These are phyloP conservation scores for Melitaea cinxia DNA, from an alignment of 1,140 invertebrate species.

Conservation along the genomic window DNA sequence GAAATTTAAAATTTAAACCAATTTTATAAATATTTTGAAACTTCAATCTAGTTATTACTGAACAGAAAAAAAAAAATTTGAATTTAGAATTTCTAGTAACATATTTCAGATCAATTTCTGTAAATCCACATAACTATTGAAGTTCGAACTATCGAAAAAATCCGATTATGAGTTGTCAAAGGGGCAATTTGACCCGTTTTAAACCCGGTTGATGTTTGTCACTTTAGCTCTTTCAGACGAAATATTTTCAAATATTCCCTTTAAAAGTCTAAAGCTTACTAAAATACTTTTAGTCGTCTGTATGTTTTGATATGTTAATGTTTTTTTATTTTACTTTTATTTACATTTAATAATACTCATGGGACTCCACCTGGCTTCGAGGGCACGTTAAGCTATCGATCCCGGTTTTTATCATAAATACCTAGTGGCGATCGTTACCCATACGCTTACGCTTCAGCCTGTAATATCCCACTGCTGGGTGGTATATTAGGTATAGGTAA, in stretches of 20 bases:
- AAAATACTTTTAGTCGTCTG: no score
- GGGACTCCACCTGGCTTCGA: no score
- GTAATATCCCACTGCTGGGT: no score
- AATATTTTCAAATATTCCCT: background rate
- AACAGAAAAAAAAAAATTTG: background rate
- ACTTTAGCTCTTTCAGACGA: background rate
- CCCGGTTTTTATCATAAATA: no score
- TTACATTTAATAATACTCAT: no score
- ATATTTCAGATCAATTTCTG: conserved; percentile 2
- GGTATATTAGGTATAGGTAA: no score
- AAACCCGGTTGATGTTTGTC: background rate
- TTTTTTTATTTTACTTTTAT: no score
- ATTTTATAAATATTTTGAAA: background rate
- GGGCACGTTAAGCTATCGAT: no score
- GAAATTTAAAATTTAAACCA: no score
- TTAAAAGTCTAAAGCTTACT: background rate
- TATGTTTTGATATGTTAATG: no score
- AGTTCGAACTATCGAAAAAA: background rate
- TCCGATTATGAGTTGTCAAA: conserved; percentile 1
- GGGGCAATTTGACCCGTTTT: background rate
- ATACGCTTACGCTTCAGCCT: no score
- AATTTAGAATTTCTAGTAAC: background rate
- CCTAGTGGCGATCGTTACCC: no score
- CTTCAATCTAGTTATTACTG: background rate
- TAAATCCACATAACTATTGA: background rate